Conservation (phyloP, 2,113 vertebrate genomes). For the Dasyornis broadbenti region DNA sequence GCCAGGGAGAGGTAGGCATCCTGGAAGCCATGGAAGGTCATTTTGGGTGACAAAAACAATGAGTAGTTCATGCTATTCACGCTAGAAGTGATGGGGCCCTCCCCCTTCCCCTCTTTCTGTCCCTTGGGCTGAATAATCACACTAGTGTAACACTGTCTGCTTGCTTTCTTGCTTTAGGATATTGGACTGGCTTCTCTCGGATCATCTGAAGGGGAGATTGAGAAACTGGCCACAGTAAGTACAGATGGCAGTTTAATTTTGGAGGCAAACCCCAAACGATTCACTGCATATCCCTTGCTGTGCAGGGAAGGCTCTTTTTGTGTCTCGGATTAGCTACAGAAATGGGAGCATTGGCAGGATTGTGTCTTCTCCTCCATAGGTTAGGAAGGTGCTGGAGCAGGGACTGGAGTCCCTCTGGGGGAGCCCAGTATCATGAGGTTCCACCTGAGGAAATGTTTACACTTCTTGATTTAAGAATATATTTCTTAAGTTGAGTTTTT, state of each 20-base stretch:
- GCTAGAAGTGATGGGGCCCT: conserved; percentile 34
- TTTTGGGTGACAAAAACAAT: conserved; percentile 60
- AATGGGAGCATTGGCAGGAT: not conserved
- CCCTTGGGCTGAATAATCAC: conserved; percentile 57
- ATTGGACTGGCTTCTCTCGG: conserved; percentile 84
- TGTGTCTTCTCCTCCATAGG: not conserved
- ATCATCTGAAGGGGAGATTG: conserved; percentile 82
- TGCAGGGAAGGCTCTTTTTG: not conserved
- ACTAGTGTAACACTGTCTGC: conserved; percentile 23
- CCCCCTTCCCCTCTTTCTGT: conserved; percentile 19
- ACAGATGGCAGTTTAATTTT: not conserved
- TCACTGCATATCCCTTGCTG: not conserved
- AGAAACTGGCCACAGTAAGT: conserved; percentile 83
- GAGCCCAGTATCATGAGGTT: not conserved
- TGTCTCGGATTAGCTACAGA: not conserved
- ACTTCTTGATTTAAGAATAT: not conserved
- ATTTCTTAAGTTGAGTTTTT: not conserved
- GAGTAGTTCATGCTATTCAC: conserved; percentile 54
- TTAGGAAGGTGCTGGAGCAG: not conserved
- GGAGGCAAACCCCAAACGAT: not conserved
- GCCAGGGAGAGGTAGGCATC: conserved; percentile 59
- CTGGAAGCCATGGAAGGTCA: conserved; percentile 57
- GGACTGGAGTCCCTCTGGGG: not conserved
- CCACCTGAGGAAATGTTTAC: not conserved
- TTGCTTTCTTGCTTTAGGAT: conserved; percentile 69